Conservation (phyloP, 2,888 invertebrate genomes). For the Gymnosoma rotundatum region DNA sequence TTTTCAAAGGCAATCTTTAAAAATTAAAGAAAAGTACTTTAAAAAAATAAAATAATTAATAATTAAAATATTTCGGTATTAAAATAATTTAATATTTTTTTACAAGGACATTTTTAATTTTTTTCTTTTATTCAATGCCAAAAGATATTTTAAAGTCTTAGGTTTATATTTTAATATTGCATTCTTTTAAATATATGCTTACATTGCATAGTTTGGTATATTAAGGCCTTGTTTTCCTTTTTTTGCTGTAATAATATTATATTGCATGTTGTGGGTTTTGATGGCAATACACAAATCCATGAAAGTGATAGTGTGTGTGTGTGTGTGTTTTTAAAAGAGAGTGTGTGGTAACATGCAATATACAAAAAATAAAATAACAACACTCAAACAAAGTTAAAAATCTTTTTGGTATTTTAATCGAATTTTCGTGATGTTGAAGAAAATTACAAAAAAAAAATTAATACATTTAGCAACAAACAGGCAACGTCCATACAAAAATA, state of each 20-base stretch:
- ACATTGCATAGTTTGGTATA: slow-evolving; percentile 9
- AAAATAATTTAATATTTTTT: too few species aligned
- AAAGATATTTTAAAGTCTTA: too few species aligned
- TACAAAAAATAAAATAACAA: slow-evolving; percentile 1
- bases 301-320: background rate
- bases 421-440: slow-evolving; percentile 70
- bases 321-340: background rate
- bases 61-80: too few species aligned
- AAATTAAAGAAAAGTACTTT: background rate
- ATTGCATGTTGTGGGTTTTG: slow-evolving; percentile 44
- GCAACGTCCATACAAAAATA: slow-evolving; percentile 21
- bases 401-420: slow-evolving; percentile 70
- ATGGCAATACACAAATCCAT: slow-evolving; percentile 42
- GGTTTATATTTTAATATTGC: background rate
- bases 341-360: slow-evolving; percentile 55
- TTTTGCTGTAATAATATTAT: slow-evolving; percentile 44
- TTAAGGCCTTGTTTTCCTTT: slow-evolving; percentile 53
- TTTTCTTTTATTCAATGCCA: too few species aligned
- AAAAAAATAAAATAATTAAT: too few species aligned
- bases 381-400: slow-evolving; percentile 52
- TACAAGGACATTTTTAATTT: too few species aligned
- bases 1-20: background rate
- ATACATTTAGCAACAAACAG: slow-evolving; percentile 49
- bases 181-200: slow-evolving; percentile 25
- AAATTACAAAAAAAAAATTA: slow-evolving; percentile 57